Evolutionary conservation across 2,888 invertebrate species (phyloP).

Genomic region (Heliothis peltigera): DNA sequence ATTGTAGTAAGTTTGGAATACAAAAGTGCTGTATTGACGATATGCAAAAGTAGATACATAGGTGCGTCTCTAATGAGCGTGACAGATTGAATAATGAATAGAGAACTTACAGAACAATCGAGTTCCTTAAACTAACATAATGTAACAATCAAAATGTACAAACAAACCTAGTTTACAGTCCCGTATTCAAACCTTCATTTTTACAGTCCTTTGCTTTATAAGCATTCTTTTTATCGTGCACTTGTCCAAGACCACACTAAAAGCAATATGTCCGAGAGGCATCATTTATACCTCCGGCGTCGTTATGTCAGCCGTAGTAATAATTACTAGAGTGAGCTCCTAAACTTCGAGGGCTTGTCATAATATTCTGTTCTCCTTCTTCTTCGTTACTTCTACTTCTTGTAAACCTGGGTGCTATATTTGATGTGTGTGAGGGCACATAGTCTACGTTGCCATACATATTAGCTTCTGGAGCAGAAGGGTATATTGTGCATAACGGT

Average conservation of each 20-base stretch:
- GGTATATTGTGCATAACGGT: conserved; percentile 85
- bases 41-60: conserved; percentile 62
- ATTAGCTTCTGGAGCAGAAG: conserved; percentile 77
- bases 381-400: conserved; percentile 75
- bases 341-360: conserved; percentile 85
- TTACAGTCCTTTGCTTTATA: conserved; percentile 57
- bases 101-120: conserved; percentile 50
- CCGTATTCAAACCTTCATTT: conserved; percentile 31
- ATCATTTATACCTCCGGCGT: conserved; percentile 64
- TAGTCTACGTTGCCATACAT: conserved; percentile 86
- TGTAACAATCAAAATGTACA: conserved; percentile 46
- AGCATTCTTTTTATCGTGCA: conserved; percentile 48
- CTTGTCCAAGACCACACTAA: conserved; percentile 58
- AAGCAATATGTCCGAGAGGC: conserved; percentile 78
- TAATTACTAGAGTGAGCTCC: conserved; percentile 81
- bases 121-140: conserved; percentile 52
- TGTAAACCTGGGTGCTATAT: conserved; percentile 70
- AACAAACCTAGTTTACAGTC: conserved; percentile 49
- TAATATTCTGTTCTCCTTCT: conserved; percentile 72
- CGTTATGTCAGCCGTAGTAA: conserved; percentile 83
- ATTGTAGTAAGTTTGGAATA: conserved; percentile 50
- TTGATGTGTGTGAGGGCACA: conserved; percentile 75
- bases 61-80: conserved; percentile 60
- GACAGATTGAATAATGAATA: conserved; percentile 55
- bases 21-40: conserved; percentile 60